Conservation (phyloP, 2,113 vertebrate species). For the Stegostoma tigrinum region DNA sequence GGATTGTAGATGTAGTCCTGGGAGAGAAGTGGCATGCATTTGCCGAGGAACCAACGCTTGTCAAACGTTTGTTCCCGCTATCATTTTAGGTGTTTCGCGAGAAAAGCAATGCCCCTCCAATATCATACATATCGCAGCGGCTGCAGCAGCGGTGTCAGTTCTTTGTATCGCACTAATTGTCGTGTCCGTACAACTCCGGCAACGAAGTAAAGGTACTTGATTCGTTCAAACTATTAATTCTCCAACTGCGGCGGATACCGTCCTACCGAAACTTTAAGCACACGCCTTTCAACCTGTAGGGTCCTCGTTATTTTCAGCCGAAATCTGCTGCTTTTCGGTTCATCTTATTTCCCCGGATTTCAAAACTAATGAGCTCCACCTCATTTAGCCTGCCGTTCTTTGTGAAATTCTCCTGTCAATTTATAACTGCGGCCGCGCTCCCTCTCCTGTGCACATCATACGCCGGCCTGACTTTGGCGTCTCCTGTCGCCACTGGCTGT, state of each 20-base stretch:
- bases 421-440: too few relatives aligned
- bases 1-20: too few relatives aligned
- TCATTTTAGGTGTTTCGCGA: background rate
- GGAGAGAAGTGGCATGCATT: background rate
- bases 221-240: background rate
- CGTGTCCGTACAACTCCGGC: background rate
- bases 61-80: background rate
- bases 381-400: background rate
- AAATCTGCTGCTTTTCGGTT: background rate
- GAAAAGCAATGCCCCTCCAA: background rate
- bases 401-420: too few relatives aligned
- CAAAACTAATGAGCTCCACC: background rate
- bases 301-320: background rate
- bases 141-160: background rate
- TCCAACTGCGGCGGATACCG: background rate
- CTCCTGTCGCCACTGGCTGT: background rate
- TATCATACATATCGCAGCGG: background rate
- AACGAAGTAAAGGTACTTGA: background rate
- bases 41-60: background rate
- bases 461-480: background rate
- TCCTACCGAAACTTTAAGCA: background rate
- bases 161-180: background rate
- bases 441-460: background rate
- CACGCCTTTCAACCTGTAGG: background rate
- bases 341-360: background rate